These are phyloP conservation scores for Sceliomorpha sp. DNA, from an alignment of 2,888 invertebrate species.

Conservation along the genomic window DNA sequence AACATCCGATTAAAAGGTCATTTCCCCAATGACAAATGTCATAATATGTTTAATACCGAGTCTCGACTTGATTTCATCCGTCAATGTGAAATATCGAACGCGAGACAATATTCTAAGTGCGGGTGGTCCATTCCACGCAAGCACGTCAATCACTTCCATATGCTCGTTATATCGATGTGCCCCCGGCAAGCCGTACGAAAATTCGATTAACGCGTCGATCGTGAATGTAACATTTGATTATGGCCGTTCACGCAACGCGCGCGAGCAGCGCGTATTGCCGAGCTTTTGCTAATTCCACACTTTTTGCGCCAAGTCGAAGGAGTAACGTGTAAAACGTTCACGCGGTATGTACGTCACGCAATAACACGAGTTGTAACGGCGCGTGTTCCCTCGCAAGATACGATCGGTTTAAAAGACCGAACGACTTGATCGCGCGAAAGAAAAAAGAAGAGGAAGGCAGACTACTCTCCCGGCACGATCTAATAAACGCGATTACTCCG, in stretches of 20 bases:
- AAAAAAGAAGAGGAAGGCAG: slow-evolving; percentile 34
- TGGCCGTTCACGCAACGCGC: slow-evolving; percentile 1
- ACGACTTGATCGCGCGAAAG: slow-evolving; percentile 35
- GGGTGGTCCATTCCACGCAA: slow-evolving; percentile 60
- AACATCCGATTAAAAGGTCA: no score
- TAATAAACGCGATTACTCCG: slow-evolving; percentile 58
- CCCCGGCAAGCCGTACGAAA: slow-evolving; percentile 36
- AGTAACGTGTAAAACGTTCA: slow-evolving; percentile 7
- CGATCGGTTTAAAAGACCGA: slow-evolving; percentile 42
- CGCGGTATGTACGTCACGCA: background rate
- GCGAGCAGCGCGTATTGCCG: slow-evolving; percentile 2
- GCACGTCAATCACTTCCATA: slow-evolving; percentile 71
- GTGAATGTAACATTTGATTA: slow-evolving; percentile 7
- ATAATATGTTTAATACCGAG: slow-evolving; percentile 4
- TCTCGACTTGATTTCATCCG: slow-evolving; percentile 15
- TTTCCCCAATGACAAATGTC: background rate
- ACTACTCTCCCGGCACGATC: slow-evolving; percentile 32
- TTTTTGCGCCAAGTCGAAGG: no score
- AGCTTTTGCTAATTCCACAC: no score
- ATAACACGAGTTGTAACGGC: slow-evolving; percentile 15
- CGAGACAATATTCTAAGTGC: slow-evolving; percentile 38
- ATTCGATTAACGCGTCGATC: slow-evolving; percentile 16
- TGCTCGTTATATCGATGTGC: slow-evolving; percentile 65
- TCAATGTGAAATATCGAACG: slow-evolving; percentile 3
- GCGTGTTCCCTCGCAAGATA: slow-evolving; percentile 40